A percentile compares a stretch with the other conserved stretches of the same genome.
phyloP scores from a whole-genome alignment of 2,797 vertebrate genomes.

The Malacoctenus gilli region DNA sequence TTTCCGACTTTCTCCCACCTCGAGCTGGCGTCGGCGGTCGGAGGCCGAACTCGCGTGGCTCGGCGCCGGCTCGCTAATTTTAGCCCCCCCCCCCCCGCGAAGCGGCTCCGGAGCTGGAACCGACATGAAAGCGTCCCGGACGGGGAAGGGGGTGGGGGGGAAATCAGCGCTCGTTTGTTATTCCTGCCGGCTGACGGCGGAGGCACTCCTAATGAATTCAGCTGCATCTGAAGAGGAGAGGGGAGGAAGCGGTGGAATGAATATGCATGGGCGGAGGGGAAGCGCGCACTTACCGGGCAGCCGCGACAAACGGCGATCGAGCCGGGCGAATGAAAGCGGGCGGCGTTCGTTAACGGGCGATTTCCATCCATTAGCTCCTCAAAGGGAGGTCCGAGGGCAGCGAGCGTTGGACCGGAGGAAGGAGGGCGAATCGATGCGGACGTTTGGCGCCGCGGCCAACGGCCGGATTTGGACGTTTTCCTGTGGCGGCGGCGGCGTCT shows the following conservation, averaged over 20 bases:
- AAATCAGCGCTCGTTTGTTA: conserved; percentile 49
- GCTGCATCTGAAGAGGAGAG: conserved; percentile 61
- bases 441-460: too few relatives aligned
- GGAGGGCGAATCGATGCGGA: too few relatives aligned
- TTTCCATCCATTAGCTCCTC: conserved; percentile 64
- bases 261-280: conserved; percentile 77
- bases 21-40: conserved; percentile 7
- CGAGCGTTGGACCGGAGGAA: conserved; percentile 20
- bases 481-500: too few relatives aligned
- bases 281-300: conserved; percentile 69
- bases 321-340: conserved; percentile 64
- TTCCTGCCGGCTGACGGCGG: conserved; percentile 55
- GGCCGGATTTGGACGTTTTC: too few relatives aligned
- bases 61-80: conserved; percentile 9
- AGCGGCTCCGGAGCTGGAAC: conserved; percentile 21
- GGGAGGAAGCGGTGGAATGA: conserved; percentile 70
- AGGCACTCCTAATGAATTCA: conserved; percentile 63
- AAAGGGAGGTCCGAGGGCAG: conserved; percentile 60
- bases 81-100: too few relatives aligned
- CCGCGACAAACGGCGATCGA: conserved; percentile 75
- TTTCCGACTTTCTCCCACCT: conserved; percentile 4
- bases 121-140: conserved; percentile 30
- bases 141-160: conserved; percentile 1
- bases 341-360: conserved; percentile 65
- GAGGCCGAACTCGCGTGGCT: neutral